Base-by-base conservation (phyloP, 2,113 vertebrate genomes). In the Oenanthe melanoleuca region DNA sequence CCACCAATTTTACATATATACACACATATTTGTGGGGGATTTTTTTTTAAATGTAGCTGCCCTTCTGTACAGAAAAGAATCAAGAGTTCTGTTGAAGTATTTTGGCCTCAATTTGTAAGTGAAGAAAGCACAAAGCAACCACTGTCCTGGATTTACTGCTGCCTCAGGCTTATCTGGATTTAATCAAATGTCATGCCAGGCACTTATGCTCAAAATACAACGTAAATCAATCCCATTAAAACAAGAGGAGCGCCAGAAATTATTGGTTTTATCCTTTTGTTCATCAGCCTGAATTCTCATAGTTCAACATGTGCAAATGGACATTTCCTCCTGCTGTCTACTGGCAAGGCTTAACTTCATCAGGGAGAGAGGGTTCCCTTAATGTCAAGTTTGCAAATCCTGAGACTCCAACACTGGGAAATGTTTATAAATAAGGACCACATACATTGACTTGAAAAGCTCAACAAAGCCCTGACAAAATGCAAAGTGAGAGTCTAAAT, bases 101-200 rank as follows among this genome's bases (percentile, higher is more conserved):
- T 89, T 91, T 81, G 69, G 75, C 55, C 74, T 20, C 53, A 95
- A 5, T 44, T 33, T 53, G 34, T 87, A 78, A 63, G 63, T 56
- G 12, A 66, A 73, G 78, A 44, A 86, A 72, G 40, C 50, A 93
- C 3, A n/a, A 96, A 85, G 88, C 78, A 90, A 97, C 73, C 79
- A 81, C 18, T 15, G 56, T 63, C 61, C 42, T 66, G 67, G 47
- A 85, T 60, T 88, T 69, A 65, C 21, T 75, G 40, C 1, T 56
- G 59, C 24, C 37, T 66, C 55, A 18, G 74, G 95, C 80, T 64
- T 37, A 17, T 65, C 83, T 74, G 34, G 71, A 89, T 80, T 88
- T 79, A 88, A 23, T 15, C 81, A 80, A 93, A 88, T 67, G 72
- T 56, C 38, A 31, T 0, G 0, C 69, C 38, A 33, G 38, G 67